Conservation (phyloP, 2,888 invertebrate genomes). For the Listrodromus nycthemerus region DNA sequence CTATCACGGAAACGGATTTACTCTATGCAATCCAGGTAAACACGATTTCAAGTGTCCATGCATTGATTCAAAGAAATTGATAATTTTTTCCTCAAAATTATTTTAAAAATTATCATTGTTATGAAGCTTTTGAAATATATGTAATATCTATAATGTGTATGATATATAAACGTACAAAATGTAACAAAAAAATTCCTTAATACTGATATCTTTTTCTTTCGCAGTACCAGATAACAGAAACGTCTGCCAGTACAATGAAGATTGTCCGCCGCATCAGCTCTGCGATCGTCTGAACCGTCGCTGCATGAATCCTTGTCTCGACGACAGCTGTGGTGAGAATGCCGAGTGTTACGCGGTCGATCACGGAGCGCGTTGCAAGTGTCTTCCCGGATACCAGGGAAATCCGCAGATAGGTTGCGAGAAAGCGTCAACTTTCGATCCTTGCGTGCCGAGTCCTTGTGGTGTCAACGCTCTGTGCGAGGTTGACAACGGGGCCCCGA, state of each 20-base stretch:
- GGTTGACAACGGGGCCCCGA: slow-evolving; percentile 93
- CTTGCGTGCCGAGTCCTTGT: slow-evolving; percentile 94
- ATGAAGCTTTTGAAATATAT: not conserved
- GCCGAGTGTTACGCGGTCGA: slow-evolving; percentile 93
- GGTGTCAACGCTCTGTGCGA: slow-evolving; percentile 94
- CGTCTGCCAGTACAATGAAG: slow-evolving; percentile 95
- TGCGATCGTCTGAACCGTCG: slow-evolving; percentile 94
- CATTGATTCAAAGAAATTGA: not conserved
- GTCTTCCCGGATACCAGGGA: slow-evolving; percentile 92
- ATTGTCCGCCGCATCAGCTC: slow-evolving; percentile 93
- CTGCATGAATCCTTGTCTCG: slow-evolving; percentile 93
- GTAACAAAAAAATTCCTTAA: slow-evolving; percentile 62
- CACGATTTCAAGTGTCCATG: not conserved
- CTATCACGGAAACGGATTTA: slow-evolving; percentile 94
- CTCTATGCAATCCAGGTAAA: slow-evolving; percentile 92
- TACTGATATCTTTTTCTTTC: slow-evolving; percentile 59
- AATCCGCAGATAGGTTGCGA: slow-evolving; percentile 90
- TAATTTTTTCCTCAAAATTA: not conserved
- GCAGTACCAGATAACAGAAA: slow-evolving; percentile 85
- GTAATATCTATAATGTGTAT: not conserved
- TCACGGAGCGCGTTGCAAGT: slow-evolving; percentile 93
- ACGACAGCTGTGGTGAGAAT: slow-evolving; percentile 91
- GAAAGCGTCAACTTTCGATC: slow-evolving; percentile 89
- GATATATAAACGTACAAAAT: not conserved
- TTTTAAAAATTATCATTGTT: no score